phyloP scores from a whole-genome alignment of 2,888 invertebrate species.

The Oxytorus armatus region DNA sequence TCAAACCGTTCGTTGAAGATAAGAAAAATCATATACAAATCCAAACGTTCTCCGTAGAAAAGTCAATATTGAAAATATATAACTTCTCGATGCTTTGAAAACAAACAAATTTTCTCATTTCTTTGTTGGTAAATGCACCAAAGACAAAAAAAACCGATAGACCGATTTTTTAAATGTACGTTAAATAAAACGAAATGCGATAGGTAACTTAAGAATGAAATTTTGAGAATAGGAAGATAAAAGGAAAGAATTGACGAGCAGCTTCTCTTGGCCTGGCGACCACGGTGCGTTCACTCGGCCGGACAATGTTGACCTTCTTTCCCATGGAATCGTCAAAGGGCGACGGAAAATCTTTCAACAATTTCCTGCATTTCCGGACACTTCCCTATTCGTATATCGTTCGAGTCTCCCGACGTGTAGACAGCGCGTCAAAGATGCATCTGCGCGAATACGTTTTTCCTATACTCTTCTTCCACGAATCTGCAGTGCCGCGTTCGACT shows the following conservation, averaged over 20 bases:
- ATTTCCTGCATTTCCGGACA: conserved; percentile 42
- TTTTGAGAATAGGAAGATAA: neutral
- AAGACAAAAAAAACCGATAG: too few relatives aligned
- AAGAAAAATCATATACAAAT: too few relatives aligned
- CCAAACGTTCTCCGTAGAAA: too few relatives aligned
- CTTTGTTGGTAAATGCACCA: too few relatives aligned
- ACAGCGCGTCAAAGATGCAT: conserved; percentile 25
- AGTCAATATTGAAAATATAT: too few relatives aligned
- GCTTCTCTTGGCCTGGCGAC: neutral
- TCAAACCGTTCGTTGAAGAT: neutral
- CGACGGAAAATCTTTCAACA: conserved; percentile 43
- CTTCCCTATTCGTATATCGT: conserved; percentile 28
- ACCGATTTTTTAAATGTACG: neutral
- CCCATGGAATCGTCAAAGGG: conserved; percentile 24
- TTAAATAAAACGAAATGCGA: neutral
- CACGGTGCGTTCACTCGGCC: conserved; percentile 27
- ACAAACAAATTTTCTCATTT: too few relatives aligned
- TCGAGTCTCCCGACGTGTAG: conserved; percentile 12
- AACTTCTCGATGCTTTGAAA: too few relatives aligned
- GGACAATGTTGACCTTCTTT: conserved; percentile 48
- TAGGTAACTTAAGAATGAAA: neutral
- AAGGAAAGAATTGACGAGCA: neutral
- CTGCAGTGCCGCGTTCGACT: conserved; percentile 16
- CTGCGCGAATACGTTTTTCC: conserved; percentile 34
- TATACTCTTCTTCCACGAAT: conserved; percentile 1